Percentiles rank a stretch among this genome's conserved stretches.
Conservation (phyloP, 2,888 invertebrate species). For the Cryptocephalus moraei region DNA sequence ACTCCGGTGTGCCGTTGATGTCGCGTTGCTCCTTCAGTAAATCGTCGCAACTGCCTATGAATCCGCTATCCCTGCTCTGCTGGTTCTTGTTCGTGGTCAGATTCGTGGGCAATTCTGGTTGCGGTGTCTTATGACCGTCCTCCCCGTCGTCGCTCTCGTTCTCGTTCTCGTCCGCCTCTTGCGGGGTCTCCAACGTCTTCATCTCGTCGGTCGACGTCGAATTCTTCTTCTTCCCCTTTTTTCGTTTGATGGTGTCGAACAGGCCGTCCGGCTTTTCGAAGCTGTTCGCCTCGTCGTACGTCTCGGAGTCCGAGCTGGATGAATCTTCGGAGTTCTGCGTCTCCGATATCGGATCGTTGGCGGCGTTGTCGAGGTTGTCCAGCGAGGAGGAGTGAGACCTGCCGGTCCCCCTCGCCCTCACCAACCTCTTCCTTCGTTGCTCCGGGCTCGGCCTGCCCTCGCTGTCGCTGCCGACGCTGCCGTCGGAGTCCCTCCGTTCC, state of each 20-base stretch:
- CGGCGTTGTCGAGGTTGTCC: constrained; percentile 56
- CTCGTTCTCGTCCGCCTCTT: constrained; percentile 47
- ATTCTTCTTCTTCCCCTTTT: constrained; percentile 65
- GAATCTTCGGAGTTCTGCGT: constrained; percentile 60
- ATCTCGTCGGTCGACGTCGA: constrained; percentile 51
- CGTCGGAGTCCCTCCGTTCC: constrained; percentile 68
- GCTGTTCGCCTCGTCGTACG: constrained; percentile 53
- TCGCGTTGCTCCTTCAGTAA: constrained; percentile 58
- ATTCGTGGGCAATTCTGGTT: constrained; percentile 51
- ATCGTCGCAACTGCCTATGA: constrained; percentile 82
- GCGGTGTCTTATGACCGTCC: constrained; percentile 57
- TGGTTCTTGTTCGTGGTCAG: constrained; percentile 60
- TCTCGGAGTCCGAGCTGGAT: constrained; percentile 52
- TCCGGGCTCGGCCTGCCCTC: constrained; percentile 83
- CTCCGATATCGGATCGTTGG: constrained; percentile 29
- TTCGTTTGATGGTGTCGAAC: constrained; percentile 74
- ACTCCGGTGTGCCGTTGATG: constrained; percentile 27
- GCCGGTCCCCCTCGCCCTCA: constrained; percentile 72
- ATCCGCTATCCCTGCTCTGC: constrained; percentile 79
- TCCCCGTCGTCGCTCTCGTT: constrained; percentile 52
- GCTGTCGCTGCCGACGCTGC: constrained; percentile 84
- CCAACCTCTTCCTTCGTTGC: constrained; percentile 69
- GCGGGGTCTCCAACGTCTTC: constrained; percentile 50
- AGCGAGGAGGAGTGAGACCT: constrained; percentile 73
- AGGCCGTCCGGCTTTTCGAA: constrained; percentile 65